These are phyloP conservation scores for Quadroppia sp. DNA, from an alignment of 2,888 invertebrate species.

Conservation along the genomic window DNA sequence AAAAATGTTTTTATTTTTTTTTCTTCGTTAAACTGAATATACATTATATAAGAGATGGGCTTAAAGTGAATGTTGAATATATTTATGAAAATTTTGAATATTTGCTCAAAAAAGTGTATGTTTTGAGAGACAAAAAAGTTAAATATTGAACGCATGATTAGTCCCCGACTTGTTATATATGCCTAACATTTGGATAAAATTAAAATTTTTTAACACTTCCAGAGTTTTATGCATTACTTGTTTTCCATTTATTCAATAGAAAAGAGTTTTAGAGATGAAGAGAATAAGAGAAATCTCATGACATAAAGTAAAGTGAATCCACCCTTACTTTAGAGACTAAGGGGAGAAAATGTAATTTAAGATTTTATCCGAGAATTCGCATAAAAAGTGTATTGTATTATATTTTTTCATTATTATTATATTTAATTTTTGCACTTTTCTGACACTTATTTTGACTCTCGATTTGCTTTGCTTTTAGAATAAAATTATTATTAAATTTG, in stretches of 20 bases:
- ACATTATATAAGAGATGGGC: neutral
- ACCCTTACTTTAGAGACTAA: neutral
- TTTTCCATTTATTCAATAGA: neutral
- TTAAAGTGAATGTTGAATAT: slow-evolving; percentile 1
- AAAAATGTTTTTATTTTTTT: neutral
- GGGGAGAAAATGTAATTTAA: neutral
- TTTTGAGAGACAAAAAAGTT: neutral
- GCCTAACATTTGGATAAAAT: slow-evolving; percentile 2
- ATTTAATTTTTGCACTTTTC: neutral
- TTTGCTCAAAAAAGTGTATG: neutral
- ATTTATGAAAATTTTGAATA: neutral
- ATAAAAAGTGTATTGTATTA: neutral
- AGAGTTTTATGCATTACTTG: neutral
- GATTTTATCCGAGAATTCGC: neutral
- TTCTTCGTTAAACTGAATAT: neutral
- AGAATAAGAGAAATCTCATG: neutral
- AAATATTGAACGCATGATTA: slow-evolving; percentile 2
- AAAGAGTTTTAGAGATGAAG: neutral
- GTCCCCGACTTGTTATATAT: neutral
- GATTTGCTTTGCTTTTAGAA: neutral
- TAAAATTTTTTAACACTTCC: neutral
- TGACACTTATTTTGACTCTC: neutral
- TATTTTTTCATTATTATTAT: neutral
- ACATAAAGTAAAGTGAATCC: neutral
- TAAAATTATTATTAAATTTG: neutral